Evolutionary conservation across 2,888 invertebrate species (phyloP).

Genomic region (Tiphia femorata): DNA sequence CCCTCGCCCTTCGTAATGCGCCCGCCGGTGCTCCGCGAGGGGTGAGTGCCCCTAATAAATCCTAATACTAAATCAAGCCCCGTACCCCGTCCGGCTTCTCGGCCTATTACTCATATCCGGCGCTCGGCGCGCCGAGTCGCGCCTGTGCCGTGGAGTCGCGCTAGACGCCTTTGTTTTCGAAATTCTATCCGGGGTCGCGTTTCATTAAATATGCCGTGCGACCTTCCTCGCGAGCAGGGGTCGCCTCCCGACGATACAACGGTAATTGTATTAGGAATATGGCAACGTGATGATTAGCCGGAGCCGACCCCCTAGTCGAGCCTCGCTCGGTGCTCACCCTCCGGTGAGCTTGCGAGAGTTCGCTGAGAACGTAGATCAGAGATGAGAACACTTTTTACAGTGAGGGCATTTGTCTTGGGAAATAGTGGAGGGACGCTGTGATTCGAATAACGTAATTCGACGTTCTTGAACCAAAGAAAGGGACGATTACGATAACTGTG

Average conservation of each 20-base stretch:
- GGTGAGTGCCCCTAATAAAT: slow-evolving; percentile 62
- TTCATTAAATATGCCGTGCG: slow-evolving; percentile 41
- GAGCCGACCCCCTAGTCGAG: too few relatives aligned
- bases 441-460: too few relatives aligned
- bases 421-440: too few relatives aligned
- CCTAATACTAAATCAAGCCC: slow-evolving; percentile 65
- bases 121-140: slow-evolving; percentile 25
- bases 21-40: slow-evolving; percentile 30
- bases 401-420: too few relatives aligned
- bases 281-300: too few relatives aligned
- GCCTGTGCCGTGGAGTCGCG: slow-evolving; percentile 6
- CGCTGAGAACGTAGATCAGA: too few relatives aligned
- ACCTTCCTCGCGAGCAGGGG: slow-evolving; percentile 14
- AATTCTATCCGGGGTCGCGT: slow-evolving; percentile 39
- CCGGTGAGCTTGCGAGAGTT: too few relatives aligned
- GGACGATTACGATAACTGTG: too few relatives aligned
- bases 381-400: too few relatives aligned
- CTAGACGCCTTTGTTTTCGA: slow-evolving; percentile 36
- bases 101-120: slow-evolving; percentile 62
- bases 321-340: too few relatives aligned
- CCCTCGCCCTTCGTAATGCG: slow-evolving; percentile 47
- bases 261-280: too few relatives aligned
- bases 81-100: slow-evolving; percentile 23
- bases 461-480: too few relatives aligned
- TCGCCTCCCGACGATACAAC: background rate